Evolutionary conservation across 92 coral and sea anemone genomes (phyloP), one percentile per base, ranked within the genome.

Genomic region (Chrysogorgia sp.): DNA sequence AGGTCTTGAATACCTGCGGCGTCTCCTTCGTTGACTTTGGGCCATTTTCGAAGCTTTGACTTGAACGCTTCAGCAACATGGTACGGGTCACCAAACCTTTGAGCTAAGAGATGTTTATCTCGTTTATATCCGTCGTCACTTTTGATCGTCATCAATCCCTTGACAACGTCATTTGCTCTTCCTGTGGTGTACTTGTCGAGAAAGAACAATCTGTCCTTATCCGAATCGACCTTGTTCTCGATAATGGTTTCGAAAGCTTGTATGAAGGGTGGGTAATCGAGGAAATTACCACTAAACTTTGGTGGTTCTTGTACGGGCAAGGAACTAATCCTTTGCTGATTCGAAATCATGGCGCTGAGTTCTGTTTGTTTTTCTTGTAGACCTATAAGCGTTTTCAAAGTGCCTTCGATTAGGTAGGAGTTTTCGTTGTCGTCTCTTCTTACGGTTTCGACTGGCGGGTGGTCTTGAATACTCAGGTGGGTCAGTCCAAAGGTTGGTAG

Each of bases 281-380:
- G 70, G 67, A 31, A 57, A 26, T 57, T 49, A 35, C 79, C 62
- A 9, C 58, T 31, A 47, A 82, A 74, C 0, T 14, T 63, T 29
- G 75, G 86, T 32, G 81, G 81, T 13, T 23, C 82, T 50, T 84
- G 88, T 3, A 69, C 58, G 0, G 88, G 84, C 41, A 84, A 79
- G 10, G 88, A 76, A 56, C 79, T 77, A 34, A 77, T 34, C 20
- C 58, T 67, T 20, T 84, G 84, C 31, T 84, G 88, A 7, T 58
- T 45, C 19, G 50, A 77, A 0, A 83, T 75, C 31, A 84, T 23
- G 10, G 80, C 71, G 20, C 72, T 78, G 4, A 84, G 23, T 79
- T 84, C 84, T 57, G 84, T 79, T 72, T 84, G 80, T 30, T 62
- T 79, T 7, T 19, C 34, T 28, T 62, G 68, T 2, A 62, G 68